Evolutionary conservation across 2,113 vertebrate genomes (phyloP).

Genomic region (Nothocercus nigrocapillus): DNA sequence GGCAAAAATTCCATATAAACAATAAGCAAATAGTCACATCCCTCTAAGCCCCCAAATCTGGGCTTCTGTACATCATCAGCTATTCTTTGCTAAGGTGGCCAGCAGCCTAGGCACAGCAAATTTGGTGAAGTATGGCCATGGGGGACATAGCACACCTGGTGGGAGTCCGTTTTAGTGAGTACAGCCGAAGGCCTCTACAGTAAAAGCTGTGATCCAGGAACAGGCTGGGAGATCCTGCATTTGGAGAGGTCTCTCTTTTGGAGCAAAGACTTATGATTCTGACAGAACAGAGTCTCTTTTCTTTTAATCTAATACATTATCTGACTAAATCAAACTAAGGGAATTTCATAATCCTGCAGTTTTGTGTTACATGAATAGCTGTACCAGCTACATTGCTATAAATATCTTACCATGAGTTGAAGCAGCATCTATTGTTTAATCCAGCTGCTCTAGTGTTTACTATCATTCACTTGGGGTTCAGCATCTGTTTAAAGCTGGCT

Average conservation of each 20-base stretch:
- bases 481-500: background rate
- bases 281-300: background rate
- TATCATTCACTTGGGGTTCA: background rate
- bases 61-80: background rate
- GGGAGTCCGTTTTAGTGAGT: background rate
- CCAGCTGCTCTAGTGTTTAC: background rate
- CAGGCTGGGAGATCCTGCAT: background rate
- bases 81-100: background rate
- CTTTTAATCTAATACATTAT: background rate
- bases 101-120: fast-evolving
- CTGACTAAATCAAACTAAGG: background rate
- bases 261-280: background rate
- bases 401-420: background rate
- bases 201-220: background rate
- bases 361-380: background rate
- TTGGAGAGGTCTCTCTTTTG: background rate
- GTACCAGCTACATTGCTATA: background rate
- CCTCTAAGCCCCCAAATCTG: background rate
- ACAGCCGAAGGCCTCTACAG: background rate
- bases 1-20: background rate
- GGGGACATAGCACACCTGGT: background rate
- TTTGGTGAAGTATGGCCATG: background rate
- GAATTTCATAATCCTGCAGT: background rate
- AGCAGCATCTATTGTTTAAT: background rate
- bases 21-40: background rate